phyloP scores from a whole-genome alignment of 2,797 vertebrate species.

The Rhinophrynus dorsalis region DNA sequence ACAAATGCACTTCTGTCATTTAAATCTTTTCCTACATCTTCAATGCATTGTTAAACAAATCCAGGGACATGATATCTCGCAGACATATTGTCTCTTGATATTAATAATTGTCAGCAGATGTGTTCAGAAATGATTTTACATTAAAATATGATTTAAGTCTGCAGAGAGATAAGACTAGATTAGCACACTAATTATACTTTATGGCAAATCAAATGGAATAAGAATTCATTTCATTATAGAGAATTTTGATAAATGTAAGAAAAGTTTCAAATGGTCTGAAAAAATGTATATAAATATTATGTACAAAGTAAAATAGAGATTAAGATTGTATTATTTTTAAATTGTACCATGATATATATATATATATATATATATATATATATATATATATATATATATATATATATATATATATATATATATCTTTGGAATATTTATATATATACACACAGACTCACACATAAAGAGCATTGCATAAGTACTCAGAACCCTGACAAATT shows the following conservation, averaged over 20 bases:
- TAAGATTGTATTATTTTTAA: no score
- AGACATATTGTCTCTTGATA: constrained; percentile 46
- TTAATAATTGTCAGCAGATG: constrained; percentile 44
- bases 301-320: neutral
- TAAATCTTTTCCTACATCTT: neutral
- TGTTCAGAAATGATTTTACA: constrained; percentile 34
- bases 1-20: neutral
- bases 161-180: constrained; percentile 21
- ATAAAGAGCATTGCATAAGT: no score
- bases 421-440: no score
- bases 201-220: constrained; percentile 12
- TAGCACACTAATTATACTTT: constrained; percentile 35
- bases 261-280: neutral
- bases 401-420: no score
- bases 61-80: constrained; percentile 7
- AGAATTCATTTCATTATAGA: constrained; percentile 17
- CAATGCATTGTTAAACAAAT: neutral
- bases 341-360: no score
- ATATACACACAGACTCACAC: no score
- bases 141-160: constrained; percentile 39
- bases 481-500: no score
- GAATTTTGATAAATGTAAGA: constrained; percentile 20
- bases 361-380: no score
- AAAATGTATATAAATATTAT: no score
- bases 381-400: no score